Evolutionary conservation across 2,888 invertebrate genomes (phyloP).

Genomic region (Eristalis pertinax): DNA sequence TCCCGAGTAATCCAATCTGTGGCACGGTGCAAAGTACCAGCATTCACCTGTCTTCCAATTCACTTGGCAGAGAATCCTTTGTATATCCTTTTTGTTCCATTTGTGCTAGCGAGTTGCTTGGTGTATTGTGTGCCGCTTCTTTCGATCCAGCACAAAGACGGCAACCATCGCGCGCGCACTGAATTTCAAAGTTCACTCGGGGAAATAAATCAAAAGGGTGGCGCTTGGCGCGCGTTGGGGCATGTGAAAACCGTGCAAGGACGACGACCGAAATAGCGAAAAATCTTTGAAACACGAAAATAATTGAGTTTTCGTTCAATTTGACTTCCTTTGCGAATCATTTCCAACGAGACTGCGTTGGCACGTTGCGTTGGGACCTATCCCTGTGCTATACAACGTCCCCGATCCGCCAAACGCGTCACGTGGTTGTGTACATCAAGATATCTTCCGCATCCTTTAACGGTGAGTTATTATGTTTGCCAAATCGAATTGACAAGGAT

Average conservation of each 20-base stretch:
- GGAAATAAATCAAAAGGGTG: conserved; percentile 57
- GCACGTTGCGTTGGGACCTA: background rate
- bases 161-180: conserved; percentile 4
- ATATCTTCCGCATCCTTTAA: conserved; percentile 63
- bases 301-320: conserved; percentile 69
- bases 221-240: conserved; percentile 3
- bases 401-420: background rate
- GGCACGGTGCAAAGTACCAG: conserved; percentile 33
- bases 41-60: conserved; percentile 55
- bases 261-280: background rate
- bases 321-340: conserved; percentile 58
- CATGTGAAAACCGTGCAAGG: background rate
- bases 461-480: conserved; percentile 67
- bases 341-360: conserved; percentile 24
- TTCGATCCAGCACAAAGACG: background rate
- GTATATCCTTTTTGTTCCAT: conserved; percentile 27
- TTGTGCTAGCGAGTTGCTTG: background rate
- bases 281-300: conserved; percentile 55
- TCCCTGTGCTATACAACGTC: background rate
- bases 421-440: conserved; percentile 39
- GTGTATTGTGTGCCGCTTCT: conserved; percentile 1
- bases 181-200: conserved; percentile 52
- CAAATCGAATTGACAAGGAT: conserved; percentile 62
- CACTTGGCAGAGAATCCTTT: conserved; percentile 46
- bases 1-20: conserved; percentile 46